Percentiles rank a stretch among this genome's conserved stretches.
phyloP scores from a whole-genome alignment of 2,888 invertebrate species.

The Tortrix viridana region DNA sequence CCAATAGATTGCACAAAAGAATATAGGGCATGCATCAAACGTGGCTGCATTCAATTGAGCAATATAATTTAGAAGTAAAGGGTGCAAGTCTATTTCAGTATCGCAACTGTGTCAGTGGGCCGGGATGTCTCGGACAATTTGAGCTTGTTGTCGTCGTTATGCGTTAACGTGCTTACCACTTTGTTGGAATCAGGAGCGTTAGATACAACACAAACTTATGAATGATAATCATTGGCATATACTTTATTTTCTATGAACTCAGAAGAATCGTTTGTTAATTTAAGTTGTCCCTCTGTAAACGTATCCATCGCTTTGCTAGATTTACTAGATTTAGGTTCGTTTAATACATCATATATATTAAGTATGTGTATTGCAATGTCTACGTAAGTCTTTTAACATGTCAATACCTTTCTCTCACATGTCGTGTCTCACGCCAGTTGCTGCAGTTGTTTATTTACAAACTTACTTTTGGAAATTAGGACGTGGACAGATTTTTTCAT shows the following conservation, averaged over 20 bases:
- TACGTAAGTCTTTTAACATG: not conserved
- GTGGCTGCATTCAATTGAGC: slow-evolving; percentile 32
- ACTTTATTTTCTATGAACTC: no score
- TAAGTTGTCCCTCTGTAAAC: not conserved
- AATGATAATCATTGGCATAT: no score
- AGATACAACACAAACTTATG: no score
- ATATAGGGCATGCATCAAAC: slow-evolving; percentile 30
- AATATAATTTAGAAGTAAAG: slow-evolving; percentile 37
- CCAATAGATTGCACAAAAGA: slow-evolving; percentile 28
- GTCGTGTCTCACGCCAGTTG: not conserved
- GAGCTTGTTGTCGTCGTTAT: slow-evolving; percentile 57
- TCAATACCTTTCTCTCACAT: not conserved
- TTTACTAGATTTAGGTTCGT: not conserved
- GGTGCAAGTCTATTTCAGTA: slow-evolving; percentile 69
- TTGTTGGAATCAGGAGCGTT: slow-evolving; percentile 1
- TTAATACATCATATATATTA: no score
- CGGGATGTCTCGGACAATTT: slow-evolving; percentile 73
- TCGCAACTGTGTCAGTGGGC: slow-evolving; percentile 73
- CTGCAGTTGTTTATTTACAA: slow-evolving; percentile 10
- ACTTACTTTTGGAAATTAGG: slow-evolving; percentile 7
- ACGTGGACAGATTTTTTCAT: slow-evolving; percentile 8
- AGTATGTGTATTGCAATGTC: no score
- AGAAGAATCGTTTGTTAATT: no score
- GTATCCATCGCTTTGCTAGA: not conserved
- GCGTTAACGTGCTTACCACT: slow-evolving; percentile 15